Percentiles rank a stretch among this genome's conserved stretches.
Evolutionary conservation across 2,888 invertebrate species (phyloP).

Genomic region (Hartigia nigra): DNA sequence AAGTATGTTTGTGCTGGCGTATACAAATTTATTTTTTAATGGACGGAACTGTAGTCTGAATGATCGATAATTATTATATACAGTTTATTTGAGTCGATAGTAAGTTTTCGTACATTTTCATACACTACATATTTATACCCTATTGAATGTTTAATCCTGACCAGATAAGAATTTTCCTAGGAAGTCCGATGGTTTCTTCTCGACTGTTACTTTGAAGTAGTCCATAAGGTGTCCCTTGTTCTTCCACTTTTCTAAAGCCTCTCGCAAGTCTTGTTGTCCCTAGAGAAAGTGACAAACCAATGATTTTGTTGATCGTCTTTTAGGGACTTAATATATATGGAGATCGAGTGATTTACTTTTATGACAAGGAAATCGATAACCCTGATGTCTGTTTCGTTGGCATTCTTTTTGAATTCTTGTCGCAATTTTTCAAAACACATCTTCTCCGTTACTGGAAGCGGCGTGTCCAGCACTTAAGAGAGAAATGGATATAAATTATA

Average conservation of each 20-base stretch:
- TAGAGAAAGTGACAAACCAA: constrained; percentile 62
- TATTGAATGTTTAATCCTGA: constrained; percentile 65
- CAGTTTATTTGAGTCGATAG: background rate
- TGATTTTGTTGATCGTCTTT: constrained; percentile 9
- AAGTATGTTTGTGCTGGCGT: constrained; percentile 3
- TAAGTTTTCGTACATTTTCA: background rate
- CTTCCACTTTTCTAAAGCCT: constrained; percentile 88
- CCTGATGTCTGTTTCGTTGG: constrained; percentile 84
- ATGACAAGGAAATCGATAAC: constrained; percentile 92
- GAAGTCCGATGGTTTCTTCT: constrained; percentile 90
- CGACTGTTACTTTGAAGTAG: constrained; percentile 86
- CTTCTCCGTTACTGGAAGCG: constrained; percentile 80
- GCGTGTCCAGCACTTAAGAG: constrained; percentile 82
- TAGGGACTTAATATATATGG: background rate
- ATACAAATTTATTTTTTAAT: constrained; percentile 13
- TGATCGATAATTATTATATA: background rate
- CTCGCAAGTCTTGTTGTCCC: constrained; percentile 96
- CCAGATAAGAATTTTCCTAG: constrained; percentile 89
- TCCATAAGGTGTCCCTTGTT: constrained; percentile 89
- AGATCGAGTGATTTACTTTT: constrained; percentile 74
- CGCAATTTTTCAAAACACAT: constrained; percentile 80
- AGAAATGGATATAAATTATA: constrained; percentile 22
- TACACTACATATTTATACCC: constrained; percentile 2
- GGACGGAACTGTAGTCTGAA: constrained; percentile 22
- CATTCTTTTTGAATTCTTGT: constrained; percentile 82